Conservation (phyloP, 2,888 invertebrate species). For the Spodoptera exigua region DNA sequence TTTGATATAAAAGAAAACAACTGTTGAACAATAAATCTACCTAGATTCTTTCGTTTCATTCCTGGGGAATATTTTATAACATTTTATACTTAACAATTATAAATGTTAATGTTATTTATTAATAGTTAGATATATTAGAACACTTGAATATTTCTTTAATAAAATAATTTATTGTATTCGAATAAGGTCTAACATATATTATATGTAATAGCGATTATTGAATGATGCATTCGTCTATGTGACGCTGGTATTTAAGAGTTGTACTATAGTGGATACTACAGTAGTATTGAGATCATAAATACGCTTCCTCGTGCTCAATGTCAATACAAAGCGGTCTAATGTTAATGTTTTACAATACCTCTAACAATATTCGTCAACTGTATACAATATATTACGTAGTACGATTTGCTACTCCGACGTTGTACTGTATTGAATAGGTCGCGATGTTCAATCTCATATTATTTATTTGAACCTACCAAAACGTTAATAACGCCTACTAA, state of each 20-base stretch:
- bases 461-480: conserved; percentile 66
- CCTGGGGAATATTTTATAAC: conserved; percentile 68
- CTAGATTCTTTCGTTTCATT: conserved; percentile 69
- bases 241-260: conserved; percentile 85
- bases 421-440: conserved; percentile 66
- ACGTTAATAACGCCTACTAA: conserved; percentile 71
- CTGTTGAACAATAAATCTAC: conserved; percentile 61
- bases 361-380: conserved; percentile 61
- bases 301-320: conserved; percentile 88
- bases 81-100: conserved; percentile 63
- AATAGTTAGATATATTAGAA: conserved; percentile 67
- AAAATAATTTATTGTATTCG: conserved; percentile 77
- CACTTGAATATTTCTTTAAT: conserved; percentile 77
- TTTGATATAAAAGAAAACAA: conserved; percentile 60
- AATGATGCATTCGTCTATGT: conserved; percentile 82
- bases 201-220: conserved; percentile 70
- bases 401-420: conserved; percentile 65
- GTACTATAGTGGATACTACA: conserved; percentile 69
- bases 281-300: conserved; percentile 69
- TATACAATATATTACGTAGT: conserved; percentile 54
- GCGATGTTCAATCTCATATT: conserved; percentile 83
- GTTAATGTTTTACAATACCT: conserved; percentile 56
- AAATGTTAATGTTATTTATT: conserved; percentile 75
- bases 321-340: conserved; percentile 85
- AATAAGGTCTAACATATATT: conserved; percentile 81